These are phyloP conservation scores for Chloroclystis v-ata DNA, from an alignment of 2,888 invertebrate species.

Conservation along the genomic window DNA sequence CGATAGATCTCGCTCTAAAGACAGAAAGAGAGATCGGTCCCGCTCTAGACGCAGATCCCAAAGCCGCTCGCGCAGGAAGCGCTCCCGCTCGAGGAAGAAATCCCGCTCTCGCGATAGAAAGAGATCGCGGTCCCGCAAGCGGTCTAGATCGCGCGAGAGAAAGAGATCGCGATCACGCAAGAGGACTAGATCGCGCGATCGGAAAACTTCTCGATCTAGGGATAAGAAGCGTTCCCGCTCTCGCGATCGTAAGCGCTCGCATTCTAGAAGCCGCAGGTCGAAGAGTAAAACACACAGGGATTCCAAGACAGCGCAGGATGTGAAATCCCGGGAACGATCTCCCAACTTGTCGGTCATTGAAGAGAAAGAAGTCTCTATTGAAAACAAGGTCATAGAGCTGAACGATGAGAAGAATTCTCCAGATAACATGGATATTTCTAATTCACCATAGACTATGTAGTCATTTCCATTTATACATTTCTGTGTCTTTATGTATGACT, in stretches of 20 bases:
- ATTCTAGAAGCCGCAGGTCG: conserved; percentile 61
- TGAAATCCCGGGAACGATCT: conserved; percentile 60
- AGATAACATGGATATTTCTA: conserved; percentile 89
- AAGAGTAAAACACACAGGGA: conserved; percentile 64
- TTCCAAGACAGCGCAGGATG: conserved; percentile 62
- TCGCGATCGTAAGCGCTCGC: conserved; percentile 65
- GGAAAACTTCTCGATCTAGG: conserved; percentile 68
- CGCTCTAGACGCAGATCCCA: conserved; percentile 81
- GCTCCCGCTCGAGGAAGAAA: conserved; percentile 64
- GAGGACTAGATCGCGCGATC: conserved; percentile 66
- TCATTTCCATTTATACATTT: no score
- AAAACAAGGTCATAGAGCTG: conserved; percentile 51
- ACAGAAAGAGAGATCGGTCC: conserved; percentile 69
- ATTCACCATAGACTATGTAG: conserved; percentile 79
- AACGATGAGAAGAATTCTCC: conserved; percentile 79
- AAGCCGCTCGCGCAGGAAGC: conserved; percentile 72
- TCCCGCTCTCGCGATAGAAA: conserved; percentile 67
- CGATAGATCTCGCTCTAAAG: conserved; percentile 67
- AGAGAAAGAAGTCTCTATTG: conserved; percentile 43
- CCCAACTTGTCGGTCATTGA: conserved; percentile 51
- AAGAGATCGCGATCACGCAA: conserved; percentile 76
- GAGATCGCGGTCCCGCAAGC: conserved; percentile 68
- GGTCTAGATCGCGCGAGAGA: conserved; percentile 77
- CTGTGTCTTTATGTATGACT: conserved; percentile 2
- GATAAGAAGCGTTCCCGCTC: conserved; percentile 67